Evolutionary conservation across 1,140 invertebrate species (phyloP).

Genomic region (Orius insidiosus): DNA sequence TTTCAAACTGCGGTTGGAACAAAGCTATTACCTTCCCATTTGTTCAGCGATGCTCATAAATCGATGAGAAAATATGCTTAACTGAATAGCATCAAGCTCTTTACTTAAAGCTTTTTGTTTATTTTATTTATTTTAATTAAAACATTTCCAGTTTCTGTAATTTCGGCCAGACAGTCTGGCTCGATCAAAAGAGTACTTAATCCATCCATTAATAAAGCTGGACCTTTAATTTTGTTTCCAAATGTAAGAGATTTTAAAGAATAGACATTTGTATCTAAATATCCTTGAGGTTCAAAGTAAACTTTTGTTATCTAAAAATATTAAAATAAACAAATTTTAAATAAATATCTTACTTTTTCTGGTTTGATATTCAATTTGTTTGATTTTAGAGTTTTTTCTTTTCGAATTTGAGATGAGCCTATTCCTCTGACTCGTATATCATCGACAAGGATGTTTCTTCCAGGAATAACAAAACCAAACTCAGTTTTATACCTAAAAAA

Average conservation of each 20-base stretch:
- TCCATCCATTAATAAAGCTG: slow-evolving; percentile 89
- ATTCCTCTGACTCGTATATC: slow-evolving; percentile 80
- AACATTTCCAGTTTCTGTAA: slow-evolving; percentile 60
- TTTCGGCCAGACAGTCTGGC: slow-evolving; percentile 52
- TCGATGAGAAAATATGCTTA: slow-evolving; percentile 96
- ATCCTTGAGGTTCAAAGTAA: slow-evolving; percentile 64
- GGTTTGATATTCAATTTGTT: too few relatives aligned
- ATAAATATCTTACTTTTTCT: too few relatives aligned
- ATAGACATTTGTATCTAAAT: slow-evolving; percentile 59
- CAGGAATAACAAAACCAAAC: slow-evolving; percentile 83
- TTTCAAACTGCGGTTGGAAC: too few relatives aligned
- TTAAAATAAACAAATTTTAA: too few relatives aligned
- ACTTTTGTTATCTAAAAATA: slow-evolving; percentile 27
- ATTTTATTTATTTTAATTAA: slow-evolving; percentile 40
- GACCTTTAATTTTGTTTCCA: slow-evolving; percentile 61
- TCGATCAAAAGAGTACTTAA: slow-evolving; percentile 88
- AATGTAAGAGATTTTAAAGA: slow-evolving; percentile 46
- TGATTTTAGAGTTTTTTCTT: neutral
- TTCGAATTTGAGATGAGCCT: slow-evolving; percentile 45
- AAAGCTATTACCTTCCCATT: slow-evolving; percentile 78
- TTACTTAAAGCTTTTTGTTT: slow-evolving; percentile 25
- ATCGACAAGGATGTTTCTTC: slow-evolving; percentile 72
- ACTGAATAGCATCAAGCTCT: slow-evolving; percentile 73
- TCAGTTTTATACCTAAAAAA: slow-evolving; percentile 70
- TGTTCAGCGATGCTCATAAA: slow-evolving; percentile 99